phyloP scores from a whole-genome alignment of 1,140 invertebrate species.

The Bactericera cockerelli region DNA sequence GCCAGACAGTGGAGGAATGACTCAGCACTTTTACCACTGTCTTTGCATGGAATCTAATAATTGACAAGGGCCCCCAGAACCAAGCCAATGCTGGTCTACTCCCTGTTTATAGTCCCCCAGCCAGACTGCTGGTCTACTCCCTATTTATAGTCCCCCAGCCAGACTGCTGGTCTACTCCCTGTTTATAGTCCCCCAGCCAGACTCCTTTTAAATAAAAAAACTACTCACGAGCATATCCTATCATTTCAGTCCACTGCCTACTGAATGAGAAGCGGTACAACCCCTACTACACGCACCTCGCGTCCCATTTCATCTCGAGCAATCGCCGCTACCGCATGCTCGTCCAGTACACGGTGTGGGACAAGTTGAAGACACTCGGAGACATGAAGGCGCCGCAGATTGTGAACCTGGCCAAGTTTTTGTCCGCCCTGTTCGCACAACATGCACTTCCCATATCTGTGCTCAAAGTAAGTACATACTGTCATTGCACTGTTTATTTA shows the following conservation, averaged over 20 bases:
- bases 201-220: too few relatives aligned
- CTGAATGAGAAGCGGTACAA: constrained; percentile 75
- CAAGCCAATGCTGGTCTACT: too few relatives aligned
- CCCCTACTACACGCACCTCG: constrained; percentile 71
- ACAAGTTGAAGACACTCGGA: constrained; percentile 70
- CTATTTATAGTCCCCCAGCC: too few relatives aligned
- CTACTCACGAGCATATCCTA: not conserved
- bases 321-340: constrained; percentile 48
- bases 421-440: constrained; percentile 63
- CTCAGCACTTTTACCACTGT: too few relatives aligned
- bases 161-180: too few relatives aligned
- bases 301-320: constrained; percentile 38
- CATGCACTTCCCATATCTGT: constrained; percentile 64
- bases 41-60: too few relatives aligned
- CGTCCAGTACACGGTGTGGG: constrained; percentile 80
- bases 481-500: too few relatives aligned
- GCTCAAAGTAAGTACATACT: constrained; percentile 69
- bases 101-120: too few relatives aligned
- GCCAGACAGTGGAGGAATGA: too few relatives aligned
- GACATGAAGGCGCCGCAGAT: constrained; percentile 42
- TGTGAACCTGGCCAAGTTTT: constrained; percentile 60
- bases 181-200: too few relatives aligned
- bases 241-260: constrained; percentile 54
- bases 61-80: too few relatives aligned
- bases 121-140: too few relatives aligned